Conservation (phyloP, 1,140 invertebrate genomes). For the Procambarus virginalis region DNA sequence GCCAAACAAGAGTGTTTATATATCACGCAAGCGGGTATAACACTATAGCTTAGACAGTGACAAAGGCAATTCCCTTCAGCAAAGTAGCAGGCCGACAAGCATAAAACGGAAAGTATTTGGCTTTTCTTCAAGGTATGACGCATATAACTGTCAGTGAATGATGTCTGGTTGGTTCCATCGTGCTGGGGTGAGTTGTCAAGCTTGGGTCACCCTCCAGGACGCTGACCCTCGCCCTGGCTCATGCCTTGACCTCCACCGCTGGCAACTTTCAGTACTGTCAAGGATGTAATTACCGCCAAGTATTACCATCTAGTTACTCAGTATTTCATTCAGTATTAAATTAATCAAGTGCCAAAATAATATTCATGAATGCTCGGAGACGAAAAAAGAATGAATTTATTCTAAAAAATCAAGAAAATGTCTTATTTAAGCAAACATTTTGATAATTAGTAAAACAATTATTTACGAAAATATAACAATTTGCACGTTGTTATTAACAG, state of each 20-base stretch:
- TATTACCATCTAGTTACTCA: not conserved
- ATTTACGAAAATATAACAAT: not conserved
- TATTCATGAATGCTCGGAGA: not conserved
- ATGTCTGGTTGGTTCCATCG: not conserved
- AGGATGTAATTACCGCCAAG: not conserved
- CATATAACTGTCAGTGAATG: not conserved
- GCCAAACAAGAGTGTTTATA: too few species aligned
- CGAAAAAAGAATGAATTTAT: not conserved
- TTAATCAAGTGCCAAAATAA: not conserved
- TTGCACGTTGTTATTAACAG: not conserved
- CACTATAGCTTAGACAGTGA: not conserved
- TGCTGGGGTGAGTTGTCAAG: too few species aligned
- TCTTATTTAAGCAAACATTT: not conserved
- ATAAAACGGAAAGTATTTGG: not conserved
- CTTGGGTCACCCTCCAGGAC: not conserved
- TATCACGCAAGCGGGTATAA: not conserved
- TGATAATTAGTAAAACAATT: not conserved
- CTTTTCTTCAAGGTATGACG: too few species aligned
- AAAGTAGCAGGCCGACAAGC: not conserved
- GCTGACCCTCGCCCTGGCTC: not conserved
- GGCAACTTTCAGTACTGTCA: not conserved
- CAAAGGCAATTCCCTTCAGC: not conserved
- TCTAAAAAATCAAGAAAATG: not conserved
- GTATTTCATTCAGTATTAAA: not conserved
- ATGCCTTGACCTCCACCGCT: not conserved